Evolutionary conservation across 1,140 invertebrate species (phyloP).

Genomic region (Drosophila ficusphila): DNA sequence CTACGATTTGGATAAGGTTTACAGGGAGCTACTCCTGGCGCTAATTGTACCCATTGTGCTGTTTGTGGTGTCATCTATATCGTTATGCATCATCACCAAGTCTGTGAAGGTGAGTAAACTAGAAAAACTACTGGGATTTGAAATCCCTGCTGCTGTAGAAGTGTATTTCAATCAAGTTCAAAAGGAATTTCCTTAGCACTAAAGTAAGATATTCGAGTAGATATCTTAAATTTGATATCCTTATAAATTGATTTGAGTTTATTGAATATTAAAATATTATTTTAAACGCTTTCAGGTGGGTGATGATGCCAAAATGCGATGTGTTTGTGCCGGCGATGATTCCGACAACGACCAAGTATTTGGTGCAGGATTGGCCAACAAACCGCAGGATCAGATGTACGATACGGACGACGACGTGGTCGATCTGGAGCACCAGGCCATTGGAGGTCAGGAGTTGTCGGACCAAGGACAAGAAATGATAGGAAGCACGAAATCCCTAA

Average conservation of each 20-base stretch:
- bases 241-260: background rate
- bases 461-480: conserved; percentile 63
- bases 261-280: background rate
- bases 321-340: conserved; percentile 87
- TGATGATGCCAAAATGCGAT: conserved; percentile 94
- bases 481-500: conserved; percentile 79
- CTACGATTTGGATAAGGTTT: conserved; percentile 91
- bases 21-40: conserved; percentile 92
- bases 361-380: conserved; percentile 31
- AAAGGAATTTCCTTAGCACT: too few relatives aligned
- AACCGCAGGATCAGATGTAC: conserved; percentile 47
- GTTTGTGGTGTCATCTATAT: conserved; percentile 93
- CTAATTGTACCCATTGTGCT: conserved; percentile 91
- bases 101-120: conserved; percentile 83
- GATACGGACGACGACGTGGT: conserved; percentile 74
- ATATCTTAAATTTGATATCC: too few relatives aligned
- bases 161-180: too few relatives aligned
- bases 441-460: conserved; percentile 26
- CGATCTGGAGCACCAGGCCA: conserved; percentile 60
- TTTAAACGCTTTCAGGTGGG: conserved; percentile 83
- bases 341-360: conserved; percentile 71
- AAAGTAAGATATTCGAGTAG: too few relatives aligned
- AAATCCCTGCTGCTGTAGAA: too few relatives aligned
- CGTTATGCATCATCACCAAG: conserved; percentile 84
- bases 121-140: too few relatives aligned